phyloP scores from a whole-genome alignment of 1,140 invertebrate genomes.

The Harlomillsia oculata region DNA sequence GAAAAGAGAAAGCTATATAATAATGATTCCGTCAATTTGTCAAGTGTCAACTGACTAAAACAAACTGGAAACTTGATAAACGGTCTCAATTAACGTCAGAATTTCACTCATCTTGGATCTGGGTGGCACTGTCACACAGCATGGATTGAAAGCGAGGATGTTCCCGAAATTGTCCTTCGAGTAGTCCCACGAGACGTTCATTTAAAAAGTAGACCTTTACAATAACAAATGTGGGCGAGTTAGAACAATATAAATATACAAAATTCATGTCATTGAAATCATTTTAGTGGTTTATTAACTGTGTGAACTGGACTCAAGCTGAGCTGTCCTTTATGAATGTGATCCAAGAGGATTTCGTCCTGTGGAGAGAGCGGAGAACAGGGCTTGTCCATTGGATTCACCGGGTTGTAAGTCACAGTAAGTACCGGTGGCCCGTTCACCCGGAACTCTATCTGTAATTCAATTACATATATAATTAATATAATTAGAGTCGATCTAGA shows the following conservation, averaged over 20 bases:
- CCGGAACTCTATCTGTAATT: neutral
- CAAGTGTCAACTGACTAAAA: no score
- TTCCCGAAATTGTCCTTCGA: conserved; percentile 22
- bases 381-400: neutral
- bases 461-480: neutral
- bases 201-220: conserved; percentile 26
- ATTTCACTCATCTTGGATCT: no score
- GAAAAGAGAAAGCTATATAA: no score
- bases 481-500: no score
- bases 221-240: neutral
- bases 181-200: conserved; percentile 16
- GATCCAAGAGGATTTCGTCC: conserved; percentile 19
- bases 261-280: neutral
- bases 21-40: no score
- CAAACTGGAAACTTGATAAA: no score
- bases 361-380: neutral
- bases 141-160: conserved; percentile 17
- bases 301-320: conserved; percentile 22
- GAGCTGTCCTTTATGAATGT: conserved; percentile 25
- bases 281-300: neutral
- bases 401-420: conserved; percentile 5
- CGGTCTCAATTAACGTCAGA: no score
- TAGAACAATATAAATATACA: neutral
- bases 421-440: conserved; percentile 23
- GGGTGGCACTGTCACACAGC: no score